Percentiles rank a stretch among this genome's conserved stretches.
phyloP scores from a whole-genome alignment of 2,888 invertebrate species.

The Scaptomyza caliginosa region DNA sequence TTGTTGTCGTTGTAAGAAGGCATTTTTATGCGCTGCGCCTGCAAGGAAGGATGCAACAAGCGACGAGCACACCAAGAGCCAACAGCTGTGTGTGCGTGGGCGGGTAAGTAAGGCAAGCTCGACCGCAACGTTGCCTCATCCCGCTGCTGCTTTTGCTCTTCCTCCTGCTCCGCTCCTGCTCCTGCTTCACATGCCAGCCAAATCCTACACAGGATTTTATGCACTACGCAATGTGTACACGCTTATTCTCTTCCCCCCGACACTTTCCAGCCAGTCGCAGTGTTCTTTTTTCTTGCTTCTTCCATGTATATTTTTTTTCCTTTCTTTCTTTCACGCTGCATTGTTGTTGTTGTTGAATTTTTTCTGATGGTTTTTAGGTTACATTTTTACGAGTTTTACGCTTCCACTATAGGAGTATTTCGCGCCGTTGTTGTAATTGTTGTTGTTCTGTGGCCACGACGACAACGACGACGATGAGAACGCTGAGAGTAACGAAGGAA shows the following conservation, averaged over 20 bases:
- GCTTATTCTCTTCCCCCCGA: conserved; percentile 13
- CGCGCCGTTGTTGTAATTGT: conserved; percentile 47
- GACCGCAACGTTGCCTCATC: conserved; percentile 14
- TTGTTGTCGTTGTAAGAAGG: conserved; percentile 71
- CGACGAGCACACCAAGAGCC: conserved; percentile 42
- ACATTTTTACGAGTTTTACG: conserved; percentile 79
- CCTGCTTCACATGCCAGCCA: conserved; percentile 23
- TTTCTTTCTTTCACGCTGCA: conserved; percentile 22
- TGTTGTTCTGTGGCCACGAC: conserved; percentile 50
- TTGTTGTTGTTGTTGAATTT: conserved; percentile 59
- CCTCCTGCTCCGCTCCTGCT: not conserved
- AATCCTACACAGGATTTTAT: conserved; percentile 60
- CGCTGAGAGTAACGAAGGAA: conserved; percentile 64
- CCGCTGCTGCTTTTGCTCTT: conserved; percentile 4
- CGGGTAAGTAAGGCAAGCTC: conserved; percentile 11
- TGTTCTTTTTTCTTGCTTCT: conserved; percentile 26
- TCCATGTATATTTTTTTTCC: not conserved
- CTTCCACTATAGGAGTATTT: conserved; percentile 61
- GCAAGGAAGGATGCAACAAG: conserved; percentile 73
- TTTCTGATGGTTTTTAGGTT: conserved; percentile 82
- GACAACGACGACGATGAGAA: conserved; percentile 25
- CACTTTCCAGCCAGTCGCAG: conserved; percentile 60
- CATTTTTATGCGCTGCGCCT: conserved; percentile 69
- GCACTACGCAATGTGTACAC: conserved; percentile 70
- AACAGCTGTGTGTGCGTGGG: conserved; percentile 49